Evolutionary conservation across 2,113 vertebrate genomes (phyloP).

Genomic region (Lamprotornis superbus): DNA sequence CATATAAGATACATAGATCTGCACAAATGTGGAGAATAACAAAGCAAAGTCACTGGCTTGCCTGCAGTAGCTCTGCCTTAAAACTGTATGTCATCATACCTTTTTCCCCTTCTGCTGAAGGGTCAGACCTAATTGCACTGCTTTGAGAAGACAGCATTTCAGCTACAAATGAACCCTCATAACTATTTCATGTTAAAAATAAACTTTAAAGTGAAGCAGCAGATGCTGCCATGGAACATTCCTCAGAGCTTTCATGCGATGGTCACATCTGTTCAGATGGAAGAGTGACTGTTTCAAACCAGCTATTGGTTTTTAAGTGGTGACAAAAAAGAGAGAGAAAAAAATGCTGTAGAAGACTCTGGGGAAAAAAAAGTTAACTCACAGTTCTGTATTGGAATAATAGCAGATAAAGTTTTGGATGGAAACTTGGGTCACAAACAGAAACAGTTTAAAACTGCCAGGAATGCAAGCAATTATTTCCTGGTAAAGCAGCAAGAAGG

Average conservation of each 20-base stretch:
- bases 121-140: background rate
- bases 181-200: constrained; percentile 30
- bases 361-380: background rate
- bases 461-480: background rate
- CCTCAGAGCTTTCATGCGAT: background rate
- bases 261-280: constrained; percentile 25
- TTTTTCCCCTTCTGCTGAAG: background rate
- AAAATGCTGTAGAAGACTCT: background rate
- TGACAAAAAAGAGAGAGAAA: background rate
- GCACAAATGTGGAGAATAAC: background rate
- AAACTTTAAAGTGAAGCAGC: constrained; percentile 17
- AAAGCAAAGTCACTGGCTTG: background rate
- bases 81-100: fast-evolving
- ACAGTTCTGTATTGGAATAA: background rate
- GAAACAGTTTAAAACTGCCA: background rate
- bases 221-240: constrained; percentile 43
- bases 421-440: background rate
- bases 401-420: background rate
- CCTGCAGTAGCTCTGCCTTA: background rate
- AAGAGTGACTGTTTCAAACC: background rate
- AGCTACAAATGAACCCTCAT: background rate
- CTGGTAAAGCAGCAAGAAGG: background rate
- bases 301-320: background rate
- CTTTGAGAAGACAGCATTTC: constrained; percentile 1
- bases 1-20: background rate